These are phyloP conservation scores for Pelosia muscerda DNA, from an alignment of 2,888 invertebrate genomes.

Conservation along the genomic window DNA sequence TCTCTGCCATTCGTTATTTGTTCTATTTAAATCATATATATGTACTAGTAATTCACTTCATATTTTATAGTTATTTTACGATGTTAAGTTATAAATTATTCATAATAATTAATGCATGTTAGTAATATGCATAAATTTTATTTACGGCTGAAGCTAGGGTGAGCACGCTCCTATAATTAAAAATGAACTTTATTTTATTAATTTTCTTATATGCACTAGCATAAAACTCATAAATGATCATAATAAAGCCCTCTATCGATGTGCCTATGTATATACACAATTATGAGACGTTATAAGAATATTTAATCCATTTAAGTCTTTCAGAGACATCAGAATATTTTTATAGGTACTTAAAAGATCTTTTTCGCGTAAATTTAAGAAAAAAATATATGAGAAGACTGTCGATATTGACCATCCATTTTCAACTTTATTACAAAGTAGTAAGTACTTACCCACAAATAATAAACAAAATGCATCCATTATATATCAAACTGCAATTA, in stretches of 20 bases:
- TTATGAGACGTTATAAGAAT: too few relatives aligned
- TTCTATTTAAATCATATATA: not conserved
- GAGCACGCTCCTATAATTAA: slow-evolving; percentile 29
- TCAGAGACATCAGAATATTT: not conserved
- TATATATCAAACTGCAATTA: slow-evolving; percentile 27
- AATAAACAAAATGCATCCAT: slow-evolving; percentile 47
- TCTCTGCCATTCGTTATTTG: not conserved
- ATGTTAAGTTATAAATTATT: slow-evolving; percentile 31
- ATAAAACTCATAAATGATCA: not conserved
- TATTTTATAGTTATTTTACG: not conserved
- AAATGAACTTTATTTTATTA: not conserved
- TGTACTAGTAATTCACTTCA: not conserved
- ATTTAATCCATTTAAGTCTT: not conserved
- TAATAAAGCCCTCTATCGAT: not conserved
- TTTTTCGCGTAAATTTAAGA: not conserved
- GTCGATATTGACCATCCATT: too few relatives aligned
- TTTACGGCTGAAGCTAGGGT: slow-evolving; percentile 17
- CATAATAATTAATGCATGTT: slow-evolving; percentile 30
- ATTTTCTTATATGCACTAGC: not conserved
- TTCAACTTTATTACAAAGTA: too few relatives aligned
- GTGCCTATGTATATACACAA: not conserved
- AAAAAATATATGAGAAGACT: not conserved
- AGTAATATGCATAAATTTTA: slow-evolving; percentile 25
- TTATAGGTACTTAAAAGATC: not conserved
- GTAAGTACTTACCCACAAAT: slow-evolving; percentile 47